Evolutionary conservation across 2,888 invertebrate species (phyloP).

Genomic region (Homarus gammarus): DNA sequence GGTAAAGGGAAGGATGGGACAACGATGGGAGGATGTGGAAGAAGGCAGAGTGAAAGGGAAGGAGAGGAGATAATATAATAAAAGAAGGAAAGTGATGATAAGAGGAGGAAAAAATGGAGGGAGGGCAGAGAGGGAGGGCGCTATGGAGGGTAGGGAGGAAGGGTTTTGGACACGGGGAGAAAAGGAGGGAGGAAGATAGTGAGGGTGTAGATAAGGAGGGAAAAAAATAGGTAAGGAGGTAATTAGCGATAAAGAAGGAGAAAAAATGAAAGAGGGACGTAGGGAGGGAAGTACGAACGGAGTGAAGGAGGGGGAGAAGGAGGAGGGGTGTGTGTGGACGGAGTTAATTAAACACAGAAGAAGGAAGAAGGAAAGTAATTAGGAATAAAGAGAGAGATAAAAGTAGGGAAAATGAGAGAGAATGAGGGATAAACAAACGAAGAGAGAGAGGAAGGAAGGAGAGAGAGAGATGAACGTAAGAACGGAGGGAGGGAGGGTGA

Average conservation of each 20-base stretch:
- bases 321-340: too few relatives aligned
- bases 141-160: not conserved
- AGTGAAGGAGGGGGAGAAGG: not conserved
- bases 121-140: not conserved
- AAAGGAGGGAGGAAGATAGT: not conserved
- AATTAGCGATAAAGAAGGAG: too few relatives aligned
- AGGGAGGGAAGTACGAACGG: conserved; percentile 3
- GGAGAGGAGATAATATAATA: not conserved
- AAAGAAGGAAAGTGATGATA: not conserved
- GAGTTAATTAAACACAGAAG: too few relatives aligned
- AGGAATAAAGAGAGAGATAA: not conserved
- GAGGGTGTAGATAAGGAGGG: not conserved
- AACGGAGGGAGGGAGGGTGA: not conserved
- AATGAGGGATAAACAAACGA: too few relatives aligned
- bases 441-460: not conserved
- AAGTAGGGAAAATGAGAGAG: not conserved
- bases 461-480: not conserved
- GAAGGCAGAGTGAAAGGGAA: not conserved
- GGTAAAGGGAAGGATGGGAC: not conserved
- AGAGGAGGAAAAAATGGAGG: not conserved
- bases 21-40: not conserved
- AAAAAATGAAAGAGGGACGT: conserved; percentile 14
- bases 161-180: not conserved
- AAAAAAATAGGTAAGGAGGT: not conserved
- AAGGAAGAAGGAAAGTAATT: not conserved